Conservation (phyloP, 2,113 vertebrate species). For the Melozone crissalis region DNA sequence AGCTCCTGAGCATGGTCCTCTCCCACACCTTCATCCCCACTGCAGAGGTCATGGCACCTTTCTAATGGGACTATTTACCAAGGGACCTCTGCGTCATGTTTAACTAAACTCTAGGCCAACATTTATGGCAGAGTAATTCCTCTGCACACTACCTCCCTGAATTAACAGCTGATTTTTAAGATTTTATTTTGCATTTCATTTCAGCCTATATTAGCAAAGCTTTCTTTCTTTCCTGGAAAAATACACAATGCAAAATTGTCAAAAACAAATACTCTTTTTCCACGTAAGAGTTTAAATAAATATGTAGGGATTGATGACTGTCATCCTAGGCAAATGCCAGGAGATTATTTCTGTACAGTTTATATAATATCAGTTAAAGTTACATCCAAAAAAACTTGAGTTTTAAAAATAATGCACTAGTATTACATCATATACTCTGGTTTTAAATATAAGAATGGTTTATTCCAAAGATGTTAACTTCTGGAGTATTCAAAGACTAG, state of each 20-base stretch:
- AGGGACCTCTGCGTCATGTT: not conserved
- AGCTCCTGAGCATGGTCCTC: constrained; percentile 34
- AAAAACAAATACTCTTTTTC: constrained; percentile 1
- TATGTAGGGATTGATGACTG: constrained; percentile 4
- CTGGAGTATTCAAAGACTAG: not conserved
- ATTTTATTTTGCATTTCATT: not conserved
- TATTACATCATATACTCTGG: not conserved
- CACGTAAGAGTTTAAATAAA: not conserved
- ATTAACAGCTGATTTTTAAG: not conserved
- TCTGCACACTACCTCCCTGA: not conserved
- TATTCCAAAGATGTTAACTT: not conserved
- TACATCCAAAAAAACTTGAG: not conserved
- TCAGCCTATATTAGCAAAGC: not conserved
- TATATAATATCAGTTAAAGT: constrained; percentile 26
- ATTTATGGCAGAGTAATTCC: not conserved
- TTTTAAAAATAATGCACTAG: not conserved
- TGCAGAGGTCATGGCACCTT: constrained; percentile 27
- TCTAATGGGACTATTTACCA: constrained; percentile 15
- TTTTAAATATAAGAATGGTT: not conserved
- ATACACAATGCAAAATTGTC: not conserved
- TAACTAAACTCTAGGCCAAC: not conserved
- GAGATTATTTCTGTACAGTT: constrained; percentile 41
- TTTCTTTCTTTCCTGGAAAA: not conserved
- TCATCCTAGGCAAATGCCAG: constrained; percentile 27
- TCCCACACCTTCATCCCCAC: constrained; percentile 41